Evolutionary conservation across 2,113 vertebrate species (phyloP).

Genomic region (Calonectris borealis): DNA sequence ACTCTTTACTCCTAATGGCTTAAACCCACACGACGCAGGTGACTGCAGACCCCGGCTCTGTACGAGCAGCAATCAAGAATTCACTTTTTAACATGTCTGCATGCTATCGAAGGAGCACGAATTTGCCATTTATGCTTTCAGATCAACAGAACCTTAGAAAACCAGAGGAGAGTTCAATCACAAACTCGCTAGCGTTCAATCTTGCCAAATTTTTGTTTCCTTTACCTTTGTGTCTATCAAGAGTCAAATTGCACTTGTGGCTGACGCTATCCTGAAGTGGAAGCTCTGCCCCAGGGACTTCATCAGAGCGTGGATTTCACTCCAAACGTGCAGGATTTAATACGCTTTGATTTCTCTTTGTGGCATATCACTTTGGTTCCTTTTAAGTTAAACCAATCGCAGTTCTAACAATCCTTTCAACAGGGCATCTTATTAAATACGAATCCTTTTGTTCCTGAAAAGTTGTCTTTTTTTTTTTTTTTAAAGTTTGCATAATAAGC

Average conservation of each 20-base stretch:
- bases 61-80: conserved; percentile 39
- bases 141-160: conserved; percentile 64
- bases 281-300: conserved; percentile 23
- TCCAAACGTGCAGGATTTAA: background rate
- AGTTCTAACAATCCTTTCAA: conserved; percentile 10
- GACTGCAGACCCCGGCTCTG: conserved; percentile 43
- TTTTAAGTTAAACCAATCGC: background rate
- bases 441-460: conserved; percentile 39
- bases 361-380: conserved; percentile 46
- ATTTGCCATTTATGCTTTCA: conserved; percentile 41
- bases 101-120: conserved; percentile 12
- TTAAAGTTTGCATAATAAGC: conserved; percentile 73
- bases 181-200: conserved; percentile 34
- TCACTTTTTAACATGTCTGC: conserved; percentile 14
- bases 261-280: conserved; percentile 11
- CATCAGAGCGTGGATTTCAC: background rate
- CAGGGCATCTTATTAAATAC: background rate
- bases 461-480: background rate
- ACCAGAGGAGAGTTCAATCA: conserved; percentile 17
- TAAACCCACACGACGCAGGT: background rate
- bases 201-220: conserved; percentile 38
- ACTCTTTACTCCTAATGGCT: conserved; percentile 56
- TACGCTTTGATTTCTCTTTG: background rate
- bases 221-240: conserved; percentile 59
- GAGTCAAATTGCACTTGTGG: conserved; percentile 74